Evolutionary conservation across 1,140 invertebrate genomes (phyloP), one percentile per base, ranked within the genome.

Genomic region (Melanaphis sacchari): DNA sequence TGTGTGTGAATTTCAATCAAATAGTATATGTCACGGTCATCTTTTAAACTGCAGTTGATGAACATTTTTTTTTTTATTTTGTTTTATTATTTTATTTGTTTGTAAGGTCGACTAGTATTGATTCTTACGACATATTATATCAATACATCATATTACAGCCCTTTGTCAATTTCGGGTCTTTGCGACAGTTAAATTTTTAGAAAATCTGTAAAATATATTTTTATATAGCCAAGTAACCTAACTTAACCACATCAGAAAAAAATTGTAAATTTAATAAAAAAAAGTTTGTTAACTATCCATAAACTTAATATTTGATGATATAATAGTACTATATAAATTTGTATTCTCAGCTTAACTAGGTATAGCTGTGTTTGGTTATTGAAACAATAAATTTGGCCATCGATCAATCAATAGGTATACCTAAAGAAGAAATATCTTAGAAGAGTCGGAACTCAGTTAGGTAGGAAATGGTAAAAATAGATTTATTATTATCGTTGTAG

Each of bases 1-100:
- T 36, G 43, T 90, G 38, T 90, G 38, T 11, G 8, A 40, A 90
- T 89, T 26, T 89, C 41, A 66, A 90, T 66, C 36, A 31, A 81
- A 76, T 76, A 92, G 59, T 92, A 43, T 82, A 92, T 92, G 90
- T 92, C 90, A 92, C 66, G 90, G 90, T 36, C 90, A 92, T 92
- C 43, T 82, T 81, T 92, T 49, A 92, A 82, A 82, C 90, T 92
- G 41, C 90, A 92, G n/a, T 90, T 40, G 26, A 41, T 40, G 40
- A 92, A 49, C 9, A 81, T 54, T 90, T 52, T 38, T 38, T 21
- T 52, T 52, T 36, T 52, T 89, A 7, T 49, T 49, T 66, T 89
- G 49, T 89, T 38, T 89, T 59, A 66, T 90, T 41, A 59, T 90
- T 59, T 36, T 90, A 66, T 90, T 90, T 22, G 49, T 49, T 22